Evolutionary conservation across 2,888 invertebrate species (phyloP), one percentile per base, ranked within the genome.

Genomic region (Scaeva pyrastri): DNA sequence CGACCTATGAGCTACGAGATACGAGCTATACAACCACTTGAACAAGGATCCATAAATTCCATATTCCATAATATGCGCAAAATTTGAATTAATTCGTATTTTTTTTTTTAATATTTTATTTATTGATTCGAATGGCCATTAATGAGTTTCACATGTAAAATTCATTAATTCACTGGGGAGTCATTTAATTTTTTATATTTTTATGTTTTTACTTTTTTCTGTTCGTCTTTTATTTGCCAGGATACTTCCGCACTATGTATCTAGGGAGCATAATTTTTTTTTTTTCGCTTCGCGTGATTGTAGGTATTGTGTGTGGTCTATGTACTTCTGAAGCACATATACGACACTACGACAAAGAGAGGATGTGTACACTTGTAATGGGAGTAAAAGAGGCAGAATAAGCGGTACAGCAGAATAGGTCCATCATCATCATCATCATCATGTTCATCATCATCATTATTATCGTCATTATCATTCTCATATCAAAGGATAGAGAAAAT

Each of bases 401-500:
- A 81, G 74, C 73, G 82, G 73, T 77, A 77, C 82, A 86, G 72
- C 60, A 82, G 82, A 81, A 86, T 82, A 82, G 86, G 86, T 86
- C 86, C 86, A 86, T 86, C 86, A 82, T 74, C 85, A 84, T 76
- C 76, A 66, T 75, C 41, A 62, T 68, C 50, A 12, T 31, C 48
- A 48, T 26, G 10, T 62, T 55, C 76, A 50, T 39, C 48, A 76
- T 48, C 52, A 39, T 62, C 75, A 52, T 73, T n/a, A 73, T 58
- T 56, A 56, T 73, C 16, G 71, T 70, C 56, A 75, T 66, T 66
- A 75, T 66, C 68, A 68, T 76, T 76, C 73, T 60, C 70, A 74
- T 77, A 81, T 81, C 86, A 86, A 74, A 82, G 86, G 82, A 86
- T 86, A 86, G 82, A 86, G 82, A 81, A 82, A 86, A 86, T 86